Conservation (phyloP, 2,888 invertebrate genomes). For the Crematogaster levior region DNA sequence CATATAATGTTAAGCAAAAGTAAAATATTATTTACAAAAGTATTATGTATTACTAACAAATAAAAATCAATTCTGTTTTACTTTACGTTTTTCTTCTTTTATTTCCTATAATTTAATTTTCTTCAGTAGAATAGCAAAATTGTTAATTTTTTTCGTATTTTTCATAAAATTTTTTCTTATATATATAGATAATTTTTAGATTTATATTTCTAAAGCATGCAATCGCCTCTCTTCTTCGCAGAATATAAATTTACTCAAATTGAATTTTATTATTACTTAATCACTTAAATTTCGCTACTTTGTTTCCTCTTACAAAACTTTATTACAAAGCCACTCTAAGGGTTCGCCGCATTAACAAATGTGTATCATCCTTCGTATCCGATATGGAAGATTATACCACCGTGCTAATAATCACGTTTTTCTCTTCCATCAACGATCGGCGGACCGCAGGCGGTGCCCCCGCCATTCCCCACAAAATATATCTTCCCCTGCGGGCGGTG, state of each 20-base stretch:
- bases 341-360: not conserved
- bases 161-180: not conserved
- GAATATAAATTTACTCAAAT: not conserved
- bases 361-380: not conserved
- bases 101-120: not conserved
- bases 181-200: constrained; percentile 4
- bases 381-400: not conserved
- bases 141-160: not conserved
- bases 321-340: not conserved
- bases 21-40: not conserved
- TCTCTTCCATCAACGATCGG: constrained; percentile 35
- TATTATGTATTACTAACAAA: not conserved
- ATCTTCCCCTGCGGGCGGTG: constrained; percentile 51
- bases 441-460: constrained; percentile 18
- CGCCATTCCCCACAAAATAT: constrained; percentile 48
- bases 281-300: not conserved
- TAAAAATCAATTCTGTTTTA: not conserved
- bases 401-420: constrained; percentile 11
- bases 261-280: not conserved
- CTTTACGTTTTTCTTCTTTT: not conserved
- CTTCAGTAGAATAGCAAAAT: not conserved
- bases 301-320: not conserved
- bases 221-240: not conserved
- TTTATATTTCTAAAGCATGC: not conserved
- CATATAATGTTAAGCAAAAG: not conserved